Evolutionary conservation across 2,888 invertebrate species (phyloP), one percentile per base, ranked within the genome.

Genomic region (Lacanobia wlatinum): DNA sequence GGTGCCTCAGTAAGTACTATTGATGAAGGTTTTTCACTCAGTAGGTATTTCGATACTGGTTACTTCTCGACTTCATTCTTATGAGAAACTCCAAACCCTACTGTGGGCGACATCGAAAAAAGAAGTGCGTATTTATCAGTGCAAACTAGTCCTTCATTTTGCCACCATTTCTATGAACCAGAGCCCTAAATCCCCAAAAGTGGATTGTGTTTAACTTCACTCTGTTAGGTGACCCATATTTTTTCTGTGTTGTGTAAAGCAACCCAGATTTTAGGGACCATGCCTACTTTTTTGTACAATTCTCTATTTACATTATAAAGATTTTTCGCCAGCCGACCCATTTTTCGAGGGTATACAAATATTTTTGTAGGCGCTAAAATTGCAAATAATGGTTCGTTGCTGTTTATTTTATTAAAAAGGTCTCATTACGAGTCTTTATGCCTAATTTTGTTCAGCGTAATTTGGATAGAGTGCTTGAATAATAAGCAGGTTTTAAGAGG

Each of bases 301-400:
- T 50, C 23, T 53, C 38, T 74, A 40, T 80, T 76, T 63, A 69
- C 43, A 7, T 48, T 58, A 46, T 23, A 55, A 62, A 59, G 55
- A 58, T 70, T 76, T 66, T 59, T 21, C 38, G 43, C 34, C 16
- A 7, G 65, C 50, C 53, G 70, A 66, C 50, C 70, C 38, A 76
- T 66, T 76, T 80, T 75, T 70, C n/a, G 53, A 50, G 65, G 46
- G 70, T 46, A 38, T 50, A 59, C 53, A 70, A 75, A 80, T 80
- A 62, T 75, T 70, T 70, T 50, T 59, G 23, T 28, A 61, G 63
- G 66, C 62, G 59, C 23, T 61, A 61, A 65, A 79, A 70, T 70
- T 55, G 58, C 60, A 74, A 67, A 65, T 70, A 77, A 70, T 68
- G 48, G 52, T 18, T 70, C 60, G 52, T 16, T 14, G 18, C 48